Base-by-base conservation (phyloP, 2,888 invertebrate species). In the Synanthedon myopaeformis region DNA sequence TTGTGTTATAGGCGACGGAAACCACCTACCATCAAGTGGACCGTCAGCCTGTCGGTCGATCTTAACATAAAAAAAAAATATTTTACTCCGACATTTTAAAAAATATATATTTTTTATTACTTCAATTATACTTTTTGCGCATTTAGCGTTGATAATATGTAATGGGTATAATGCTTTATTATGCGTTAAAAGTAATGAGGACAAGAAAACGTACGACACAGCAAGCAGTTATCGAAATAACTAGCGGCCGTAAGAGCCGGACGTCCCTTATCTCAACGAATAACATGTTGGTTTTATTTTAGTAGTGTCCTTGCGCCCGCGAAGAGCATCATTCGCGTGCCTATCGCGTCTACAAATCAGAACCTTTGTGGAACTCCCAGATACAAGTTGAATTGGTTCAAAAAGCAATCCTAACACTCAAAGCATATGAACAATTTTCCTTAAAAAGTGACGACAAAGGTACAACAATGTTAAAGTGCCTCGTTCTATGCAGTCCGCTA, bases 281-380 rank as follows among this genome's bases (percentile, higher is more conserved):
- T 69, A 72, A 72, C 51, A 57, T 66, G 68, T 75, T 35, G 74
- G 70, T 80, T 81, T 81, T 79, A 76, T 81, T 82, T 76, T 72
- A 74, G 69, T 70, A 69, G 66, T 74, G 79, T 82, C 79, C 76
- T 79, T 80, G 76, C 69, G 73, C 70, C 67, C 67, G 66, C 69
- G 65, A 72, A 75, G 78, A 79, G 75, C 73, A 79, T 80, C 82
- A 81, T 79, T 79, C 77, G 73, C 71, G 66, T 66, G 65, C 69
- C 73, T 82, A 83, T 83, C 83, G 70, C 70, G 63, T 64, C 74
- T 69, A 79, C 79, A 78, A 80, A 84, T 83, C 83, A 75, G 74
- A 72, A 75, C 75, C 75, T 73, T 66, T 70, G 69, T 74, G 64
- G 69, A 70, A 74, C 74, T 69, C 61, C 65, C 65, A 70, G 75